These are phyloP conservation scores for Suncus etruscus DNA, from an alignment of 2,113 vertebrate genomes.

Conservation along the genomic window DNA sequence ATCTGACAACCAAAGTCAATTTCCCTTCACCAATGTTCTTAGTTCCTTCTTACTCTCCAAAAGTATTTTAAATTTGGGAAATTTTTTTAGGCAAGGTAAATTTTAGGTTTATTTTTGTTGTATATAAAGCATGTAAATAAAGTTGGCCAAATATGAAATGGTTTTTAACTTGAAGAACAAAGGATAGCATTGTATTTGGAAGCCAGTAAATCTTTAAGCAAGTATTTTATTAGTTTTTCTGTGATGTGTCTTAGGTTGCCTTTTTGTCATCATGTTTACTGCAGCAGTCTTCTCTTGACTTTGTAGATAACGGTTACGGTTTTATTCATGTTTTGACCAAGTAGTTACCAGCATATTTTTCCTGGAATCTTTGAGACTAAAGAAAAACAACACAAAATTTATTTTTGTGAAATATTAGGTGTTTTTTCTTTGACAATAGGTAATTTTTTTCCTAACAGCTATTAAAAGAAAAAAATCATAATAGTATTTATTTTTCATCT, in stretches of 20 bases:
- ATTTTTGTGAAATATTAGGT: background rate
- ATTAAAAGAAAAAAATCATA: too few relatives aligned
- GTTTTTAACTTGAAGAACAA: too few relatives aligned
- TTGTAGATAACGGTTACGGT: background rate
- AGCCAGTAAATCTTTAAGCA: too few relatives aligned
- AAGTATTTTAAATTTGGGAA: too few relatives aligned
- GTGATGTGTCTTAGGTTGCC: background rate
- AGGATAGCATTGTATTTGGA: too few relatives aligned
- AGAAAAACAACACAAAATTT: background rate
- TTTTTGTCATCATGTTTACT: background rate
- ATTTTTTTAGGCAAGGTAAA: too few relatives aligned
- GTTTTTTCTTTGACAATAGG: background rate
- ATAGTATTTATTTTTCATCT: background rate
- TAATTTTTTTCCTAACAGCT: too few relatives aligned
- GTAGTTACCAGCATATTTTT: background rate
- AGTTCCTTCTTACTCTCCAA: too few relatives aligned
- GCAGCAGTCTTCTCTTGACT: background rate
- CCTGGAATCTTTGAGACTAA: background rate
- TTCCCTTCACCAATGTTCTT: too few relatives aligned
- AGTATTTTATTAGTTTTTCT: background rate
- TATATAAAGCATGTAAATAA: background rate
- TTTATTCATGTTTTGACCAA: background rate
- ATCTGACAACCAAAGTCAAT: too few relatives aligned
- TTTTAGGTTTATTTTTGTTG: conserved; percentile 37
- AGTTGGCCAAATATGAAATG: background rate